Evolutionary conservation across 2,888 invertebrate genomes (phyloP).

Genomic region (Chymomyza amoena): DNA sequence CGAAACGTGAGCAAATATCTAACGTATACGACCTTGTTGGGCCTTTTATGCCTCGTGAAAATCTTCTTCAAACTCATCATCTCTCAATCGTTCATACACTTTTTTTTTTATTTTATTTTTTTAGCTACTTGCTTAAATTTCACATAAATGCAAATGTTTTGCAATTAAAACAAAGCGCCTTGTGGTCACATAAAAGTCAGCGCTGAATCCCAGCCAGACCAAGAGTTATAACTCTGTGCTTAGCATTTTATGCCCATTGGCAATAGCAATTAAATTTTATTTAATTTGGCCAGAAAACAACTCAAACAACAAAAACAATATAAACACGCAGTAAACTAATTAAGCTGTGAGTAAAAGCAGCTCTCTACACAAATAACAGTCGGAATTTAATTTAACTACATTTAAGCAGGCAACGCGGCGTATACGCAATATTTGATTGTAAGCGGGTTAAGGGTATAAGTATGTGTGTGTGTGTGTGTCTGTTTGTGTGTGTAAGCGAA

Average conservation of each 20-base stretch:
- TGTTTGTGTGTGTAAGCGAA: background rate
- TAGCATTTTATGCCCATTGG: background rate
- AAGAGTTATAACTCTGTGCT: background rate
- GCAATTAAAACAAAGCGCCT: background rate
- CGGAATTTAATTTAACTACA: background rate
- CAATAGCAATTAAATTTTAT: conserved; percentile 9
- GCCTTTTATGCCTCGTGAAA: background rate
- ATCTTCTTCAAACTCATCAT: background rate
- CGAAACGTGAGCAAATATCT: too few relatives aligned
- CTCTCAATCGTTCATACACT: background rate
- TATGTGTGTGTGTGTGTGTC: background rate
- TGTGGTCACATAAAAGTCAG: background rate
- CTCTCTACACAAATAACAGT: background rate
- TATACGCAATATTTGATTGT: background rate
- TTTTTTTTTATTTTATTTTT: background rate
- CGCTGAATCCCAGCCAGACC: background rate
- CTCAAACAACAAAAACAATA: background rate
- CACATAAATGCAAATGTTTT: background rate
- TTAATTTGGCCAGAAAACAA: background rate
- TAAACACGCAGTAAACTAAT: background rate
- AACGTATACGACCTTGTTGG: too few relatives aligned
- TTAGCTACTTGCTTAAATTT: background rate
- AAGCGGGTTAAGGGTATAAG: background rate
- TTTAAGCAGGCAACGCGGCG: background rate
- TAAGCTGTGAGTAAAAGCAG: background rate